Base-by-base conservation (phyloP, 37 sponge, comb jelly and placozoan species). In the Beroe forskalii region DNA sequence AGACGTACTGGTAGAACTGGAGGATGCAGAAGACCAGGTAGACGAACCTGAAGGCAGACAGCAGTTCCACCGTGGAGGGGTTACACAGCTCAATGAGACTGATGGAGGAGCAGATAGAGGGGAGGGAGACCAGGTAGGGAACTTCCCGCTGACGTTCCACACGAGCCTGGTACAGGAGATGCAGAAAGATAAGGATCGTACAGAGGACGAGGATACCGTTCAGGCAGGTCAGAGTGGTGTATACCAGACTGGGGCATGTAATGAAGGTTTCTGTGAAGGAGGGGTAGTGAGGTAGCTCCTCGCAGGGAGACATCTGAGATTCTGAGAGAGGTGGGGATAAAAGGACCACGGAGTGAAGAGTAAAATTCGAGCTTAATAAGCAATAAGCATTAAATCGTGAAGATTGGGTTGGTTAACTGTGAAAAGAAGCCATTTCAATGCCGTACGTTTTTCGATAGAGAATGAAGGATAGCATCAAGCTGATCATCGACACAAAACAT, bases 1-100 rank as follows among this genome's bases (percentile, higher is more conserved):
- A 30, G 43, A 80, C 4, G 55, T 80, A 44, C 55, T 80, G 86
- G 86, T 80, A 80, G 27, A 80, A 80, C 86, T 80, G 86, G 55
- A 80, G 86, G 4, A 80, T 80, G 30, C 86, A 80, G 86, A 80
- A 80, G 3, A 80, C 55, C 23, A 80, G 86, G 55, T 80, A 80
- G 55, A 80, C 55, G 27, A 42, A 80, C 31, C 86, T 41, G 30
- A 80, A 80, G 55, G 86, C 44, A 6, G 86, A 80, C 1, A 80
- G 86, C 19, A 80, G 44, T 48, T 80, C 86, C 35, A 44, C 31
- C 24, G 86, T 80, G 0, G 86, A 80, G 23, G 40, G 48, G 31
- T 80, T 80, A 27, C 0, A 42, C 4, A 80, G 86, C 27, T 80
- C 86, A 0, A 80, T 4, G 4, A 80, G 48, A 43, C 86, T 80